Base-by-base conservation (phyloP, 2,888 invertebrate species). In the Drosophila mayaguana region DNA sequence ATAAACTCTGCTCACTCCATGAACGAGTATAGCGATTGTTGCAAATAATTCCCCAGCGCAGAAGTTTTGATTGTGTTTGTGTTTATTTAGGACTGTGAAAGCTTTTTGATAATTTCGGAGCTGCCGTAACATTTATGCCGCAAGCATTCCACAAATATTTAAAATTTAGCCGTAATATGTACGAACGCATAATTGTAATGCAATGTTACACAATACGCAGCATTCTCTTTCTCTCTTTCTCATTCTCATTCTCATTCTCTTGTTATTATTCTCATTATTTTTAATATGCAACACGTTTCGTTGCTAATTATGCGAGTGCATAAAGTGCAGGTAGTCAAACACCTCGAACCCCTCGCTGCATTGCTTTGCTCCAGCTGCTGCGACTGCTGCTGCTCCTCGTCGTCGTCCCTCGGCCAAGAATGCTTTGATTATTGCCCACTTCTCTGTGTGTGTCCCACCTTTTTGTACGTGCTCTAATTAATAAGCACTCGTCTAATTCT, bases 381-480 rank as follows among this genome's bases (percentile, higher is more conserved):
- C 9, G 9, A 11, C 36, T 36, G 36, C 16, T 36, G 36, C 16
- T 36, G 36, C 5, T 5, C 14, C n/a, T 40, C 16, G 14, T n/a
- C 8, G 14, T 40, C 40, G n/a, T 28, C 14, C 3, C 12, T 54
- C 6, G 12, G 32, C 20, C 38, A 54, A 42, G 57, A 45, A 48
- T 54, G 64, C 83, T 83, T 72, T 83, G 83, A 88, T 75, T 83
- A 83, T 83, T 83, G 70, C 68, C 59, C 59, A 55, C 36, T 59
- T 64, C 56, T 43, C 48, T 43, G 38, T 63, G 65, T 63, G 63
- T 63, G 71, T 50, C 40, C 40, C 40, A 51, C 32, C 43, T 60
- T 43, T 72, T 46, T 64, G 80, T 73, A 78, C 80, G 85, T 85
- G 88, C 71, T 75, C 70, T 80, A 89, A 88, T 85, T 89, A 89